phyloP scores from a whole-genome alignment of 2,888 invertebrate species.

The Alcis repandata region DNA sequence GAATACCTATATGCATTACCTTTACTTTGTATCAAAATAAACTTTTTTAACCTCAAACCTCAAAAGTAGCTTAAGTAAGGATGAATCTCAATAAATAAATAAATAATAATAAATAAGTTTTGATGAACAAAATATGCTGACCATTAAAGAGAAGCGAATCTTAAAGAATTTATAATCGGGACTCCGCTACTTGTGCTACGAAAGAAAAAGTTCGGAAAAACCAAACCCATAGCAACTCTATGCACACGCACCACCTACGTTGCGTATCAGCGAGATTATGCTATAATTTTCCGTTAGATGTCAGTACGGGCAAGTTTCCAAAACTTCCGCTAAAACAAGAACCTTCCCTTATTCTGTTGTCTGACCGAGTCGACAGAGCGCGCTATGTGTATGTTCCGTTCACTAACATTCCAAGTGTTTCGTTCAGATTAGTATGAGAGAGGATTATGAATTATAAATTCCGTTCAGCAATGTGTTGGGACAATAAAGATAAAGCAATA shows the following conservation, averaged over 20 bases:
- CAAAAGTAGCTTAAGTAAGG: no score
- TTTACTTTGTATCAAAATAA: no score
- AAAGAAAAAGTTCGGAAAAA: constrained; percentile 1
- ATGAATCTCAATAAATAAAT: no score
- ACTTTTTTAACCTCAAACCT: no score
- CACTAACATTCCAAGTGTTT: neutral
- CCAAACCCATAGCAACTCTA: neutral
- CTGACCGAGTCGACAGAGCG: constrained; percentile 67
- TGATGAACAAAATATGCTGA: no score
- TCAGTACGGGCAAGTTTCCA: constrained; percentile 57
- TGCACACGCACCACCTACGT: constrained; percentile 27
- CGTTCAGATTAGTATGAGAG: neutral
- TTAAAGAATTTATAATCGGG: no score
- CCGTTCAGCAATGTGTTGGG: constrained; percentile 44
- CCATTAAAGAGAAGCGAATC: no score
- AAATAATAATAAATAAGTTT: no score
- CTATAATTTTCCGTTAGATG: constrained; percentile 77
- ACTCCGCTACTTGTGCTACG: neutral
- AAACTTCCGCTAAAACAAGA: constrained; percentile 49
- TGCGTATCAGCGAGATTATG: constrained; percentile 59
- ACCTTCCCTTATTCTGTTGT: constrained; percentile 59
- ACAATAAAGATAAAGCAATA: constrained; percentile 67
- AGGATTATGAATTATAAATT: constrained; percentile 44
- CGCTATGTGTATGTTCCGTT: constrained; percentile 58
- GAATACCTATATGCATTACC: no score